Base-by-base conservation (phyloP, 1,140 invertebrate genomes). In the Andricus grossulariae region DNA sequence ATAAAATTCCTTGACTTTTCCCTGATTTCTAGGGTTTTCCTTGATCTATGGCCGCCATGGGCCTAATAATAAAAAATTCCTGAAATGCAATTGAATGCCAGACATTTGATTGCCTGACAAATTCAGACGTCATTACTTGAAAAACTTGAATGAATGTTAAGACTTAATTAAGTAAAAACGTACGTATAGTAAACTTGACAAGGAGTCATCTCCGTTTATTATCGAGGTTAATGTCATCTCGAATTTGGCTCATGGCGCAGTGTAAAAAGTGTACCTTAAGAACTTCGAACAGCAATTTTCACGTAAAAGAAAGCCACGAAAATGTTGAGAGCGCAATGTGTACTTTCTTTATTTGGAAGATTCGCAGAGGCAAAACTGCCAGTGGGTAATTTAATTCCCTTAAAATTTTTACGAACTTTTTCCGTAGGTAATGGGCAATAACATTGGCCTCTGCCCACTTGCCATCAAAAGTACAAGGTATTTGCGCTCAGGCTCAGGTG, bases 401-500 rank as follows among this genome's bases (percentile, higher is more conserved):
- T 66, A 32, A 32, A 66, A 66, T 32, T 32, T 66, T 66, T 66
- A 66, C 57, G 7, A 32, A 66, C 57, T 66, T 66, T 66, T 66
- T 66, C 57, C 25, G 12, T 21, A 66, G 57, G 21, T 66, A 25
- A 66, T 66, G 57, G 57, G 57, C 32, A 66, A 66, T 66, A 66
- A 32, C 21, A 66, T 66, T 66, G 57, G 57, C 57, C 13, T 66
- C 32, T 66, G 13, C 57, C 57, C 39, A 45, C 39, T 45, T 45
- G 39, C 39, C 39, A 45, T 45, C 39, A 45, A 45, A 45, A 45
- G 39, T 45, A 11, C 39, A 45, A 45, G 39, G 39, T 45, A 45
- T 11, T 45, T 45, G 39, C 39, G 39, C 39, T 11, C 39, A 45
- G 21, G 16, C 11, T 32, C 57, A 66, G 57, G 57, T 66, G 57